A percentile compares a stretch with the other conserved stretches of the same genome.
These are phyloP conservation scores for Popillia japonica DNA, from an alignment of 1,140 invertebrate species.

Conservation along the genomic window DNA sequence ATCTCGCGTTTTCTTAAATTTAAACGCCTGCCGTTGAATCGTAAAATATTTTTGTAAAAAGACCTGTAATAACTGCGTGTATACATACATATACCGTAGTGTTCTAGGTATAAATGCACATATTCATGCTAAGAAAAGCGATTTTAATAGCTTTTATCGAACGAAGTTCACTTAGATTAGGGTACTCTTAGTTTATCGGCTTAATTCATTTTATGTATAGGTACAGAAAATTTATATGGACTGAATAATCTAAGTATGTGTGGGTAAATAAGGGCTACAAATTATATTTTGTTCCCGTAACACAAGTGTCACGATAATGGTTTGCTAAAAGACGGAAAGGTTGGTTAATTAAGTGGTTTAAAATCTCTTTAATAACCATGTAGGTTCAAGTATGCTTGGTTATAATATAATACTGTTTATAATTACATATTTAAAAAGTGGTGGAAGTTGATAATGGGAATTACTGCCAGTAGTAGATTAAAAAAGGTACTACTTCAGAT, in stretches of 20 bases:
- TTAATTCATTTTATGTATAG: not conserved
- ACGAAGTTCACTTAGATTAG: slow-evolving; percentile 23
- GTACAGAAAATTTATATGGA: slow-evolving; percentile 20
- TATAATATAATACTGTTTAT: no score
- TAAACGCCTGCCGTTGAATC: not conserved
- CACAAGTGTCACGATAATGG: not conserved
- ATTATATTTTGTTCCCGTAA: slow-evolving; percentile 15
- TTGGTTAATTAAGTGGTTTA: no score
- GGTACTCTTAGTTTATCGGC: slow-evolving; percentile 20
- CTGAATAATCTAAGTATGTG: not conserved
- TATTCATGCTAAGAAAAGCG: not conserved
- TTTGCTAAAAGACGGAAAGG: not conserved
- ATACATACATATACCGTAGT: not conserved
- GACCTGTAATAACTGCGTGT: not conserved
- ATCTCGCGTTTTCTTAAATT: not conserved
- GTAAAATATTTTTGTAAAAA: slow-evolving; percentile 19
- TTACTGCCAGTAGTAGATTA: no score
- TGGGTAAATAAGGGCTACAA: not conserved
- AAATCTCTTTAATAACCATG: no score
- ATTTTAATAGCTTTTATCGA: slow-evolving; percentile 17
- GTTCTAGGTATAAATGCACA: not conserved
- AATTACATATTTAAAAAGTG: no score
- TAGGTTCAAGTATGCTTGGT: no score
- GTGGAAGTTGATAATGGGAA: no score
- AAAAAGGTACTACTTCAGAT: no score